Conservation (phyloP, 2,113 vertebrate genomes). For the Egretta garzetta region DNA sequence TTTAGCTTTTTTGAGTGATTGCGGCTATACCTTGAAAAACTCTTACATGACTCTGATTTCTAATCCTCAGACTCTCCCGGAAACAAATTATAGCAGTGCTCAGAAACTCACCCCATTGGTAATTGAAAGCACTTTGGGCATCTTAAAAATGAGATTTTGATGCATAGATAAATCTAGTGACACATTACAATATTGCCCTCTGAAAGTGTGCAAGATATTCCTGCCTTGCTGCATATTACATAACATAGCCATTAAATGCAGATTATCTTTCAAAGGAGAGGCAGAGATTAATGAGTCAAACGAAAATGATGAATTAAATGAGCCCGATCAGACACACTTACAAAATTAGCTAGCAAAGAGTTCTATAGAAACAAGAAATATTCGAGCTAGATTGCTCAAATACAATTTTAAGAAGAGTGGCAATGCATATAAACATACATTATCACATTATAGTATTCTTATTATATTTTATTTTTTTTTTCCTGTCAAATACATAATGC, state of each 20-base stretch:
- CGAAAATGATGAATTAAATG: conserved; percentile 68
- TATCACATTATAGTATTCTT: conserved; percentile 13
- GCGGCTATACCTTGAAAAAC: not conserved
- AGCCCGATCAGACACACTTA: conserved; percentile 56
- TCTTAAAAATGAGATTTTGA: conserved; percentile 65
- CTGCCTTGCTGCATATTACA: conserved; percentile 67
- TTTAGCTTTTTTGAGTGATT: not conserved
- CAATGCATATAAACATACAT: conserved; percentile 44
- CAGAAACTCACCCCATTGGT: conserved; percentile 30
- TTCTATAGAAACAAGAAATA: conserved; percentile 57
- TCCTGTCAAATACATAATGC: not conserved
- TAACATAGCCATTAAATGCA: conserved; percentile 69
- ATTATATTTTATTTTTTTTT: not conserved
- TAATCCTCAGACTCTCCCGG: not conserved
- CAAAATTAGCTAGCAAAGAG: conserved; percentile 59
- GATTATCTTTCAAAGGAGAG: conserved; percentile 72
- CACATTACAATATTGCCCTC: conserved; percentile 38
- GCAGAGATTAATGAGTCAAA: conserved; percentile 78
- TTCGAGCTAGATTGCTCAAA: conserved; percentile 60
- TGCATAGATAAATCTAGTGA: conserved; percentile 41
- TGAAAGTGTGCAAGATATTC: conserved; percentile 36
- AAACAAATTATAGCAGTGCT: conserved; percentile 23
- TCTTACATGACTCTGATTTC: conserved; percentile 13
- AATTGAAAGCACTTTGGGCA: conserved; percentile 56
- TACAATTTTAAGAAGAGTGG: conserved; percentile 42